These are phyloP conservation scores for Nyctibius grandis DNA, from an alignment of 2,797 vertebrate genomes.

Conservation along the genomic window DNA sequence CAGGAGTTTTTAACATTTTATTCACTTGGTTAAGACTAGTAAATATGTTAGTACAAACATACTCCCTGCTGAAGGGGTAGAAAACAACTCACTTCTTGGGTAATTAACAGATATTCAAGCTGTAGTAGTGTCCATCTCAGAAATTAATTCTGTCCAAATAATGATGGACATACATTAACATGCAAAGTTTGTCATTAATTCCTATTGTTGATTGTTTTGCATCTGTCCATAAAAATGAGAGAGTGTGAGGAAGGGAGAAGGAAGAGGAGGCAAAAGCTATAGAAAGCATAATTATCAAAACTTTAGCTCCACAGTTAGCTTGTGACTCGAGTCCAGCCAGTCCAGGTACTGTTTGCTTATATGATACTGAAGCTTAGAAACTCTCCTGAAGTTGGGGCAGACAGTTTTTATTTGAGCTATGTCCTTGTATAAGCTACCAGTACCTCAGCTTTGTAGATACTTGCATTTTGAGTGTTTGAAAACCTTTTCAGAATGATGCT, in stretches of 20 bases:
- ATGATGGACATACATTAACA: fast-evolving
- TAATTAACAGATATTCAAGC: neutral
- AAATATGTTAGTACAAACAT: neutral
- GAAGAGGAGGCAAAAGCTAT: neutral
- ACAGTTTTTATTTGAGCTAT: neutral
- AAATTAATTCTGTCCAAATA: neutral
- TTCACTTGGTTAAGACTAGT: neutral
- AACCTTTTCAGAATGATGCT: neutral
- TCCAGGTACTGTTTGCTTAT: neutral
- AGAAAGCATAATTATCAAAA: neutral
- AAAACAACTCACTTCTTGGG: neutral
- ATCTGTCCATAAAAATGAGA: neutral
- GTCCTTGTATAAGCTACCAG: neutral
- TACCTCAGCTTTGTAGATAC: neutral
- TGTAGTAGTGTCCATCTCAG: neutral
- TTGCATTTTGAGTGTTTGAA: neutral
- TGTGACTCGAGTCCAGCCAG: neutral
- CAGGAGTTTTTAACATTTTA: neutral
- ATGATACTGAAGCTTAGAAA: neutral
- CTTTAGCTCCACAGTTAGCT: neutral
- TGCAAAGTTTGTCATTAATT: neutral
- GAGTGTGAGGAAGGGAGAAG: neutral
- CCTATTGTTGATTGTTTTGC: neutral
- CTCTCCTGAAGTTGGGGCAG: neutral
- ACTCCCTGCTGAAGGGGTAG: neutral